Percentiles rank a stretch among this genome's conserved stretches.
phyloP scores from a whole-genome alignment of 2,888 invertebrate genomes.

The Erebia palarica region DNA sequence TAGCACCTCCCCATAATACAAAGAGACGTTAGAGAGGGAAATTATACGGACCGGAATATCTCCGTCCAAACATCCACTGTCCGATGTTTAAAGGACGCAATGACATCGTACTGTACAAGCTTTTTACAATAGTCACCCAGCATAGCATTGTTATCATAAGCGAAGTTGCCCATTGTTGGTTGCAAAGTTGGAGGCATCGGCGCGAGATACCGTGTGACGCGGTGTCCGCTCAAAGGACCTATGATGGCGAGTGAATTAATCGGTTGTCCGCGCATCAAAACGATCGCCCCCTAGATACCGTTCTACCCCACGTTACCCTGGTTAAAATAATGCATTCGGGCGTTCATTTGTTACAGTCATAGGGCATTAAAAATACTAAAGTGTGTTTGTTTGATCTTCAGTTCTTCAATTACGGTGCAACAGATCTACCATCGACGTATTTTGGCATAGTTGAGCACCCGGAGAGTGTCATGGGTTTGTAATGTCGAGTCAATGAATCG shows the following conservation, averaged over 20 bases:
- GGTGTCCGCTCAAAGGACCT: slow-evolving; percentile 66
- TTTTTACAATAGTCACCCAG: slow-evolving; percentile 47
- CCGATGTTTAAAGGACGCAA: slow-evolving; percentile 7
- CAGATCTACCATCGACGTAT: too few species aligned
- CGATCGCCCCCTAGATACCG: slow-evolving; percentile 40
- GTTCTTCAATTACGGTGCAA: too few species aligned
- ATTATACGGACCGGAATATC: slow-evolving; percentile 12
- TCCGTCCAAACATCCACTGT: slow-evolving; percentile 7
- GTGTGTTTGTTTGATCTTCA: too few species aligned
- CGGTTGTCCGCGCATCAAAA: slow-evolving; percentile 40
- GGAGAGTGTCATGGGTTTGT: too few species aligned
- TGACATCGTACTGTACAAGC: slow-evolving; percentile 27
- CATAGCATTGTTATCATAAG: slow-evolving; percentile 65
- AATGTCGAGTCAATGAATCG: too few species aligned
- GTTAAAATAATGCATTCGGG: not conserved
- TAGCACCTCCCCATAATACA: not conserved
- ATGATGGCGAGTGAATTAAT: slow-evolving; percentile 48
- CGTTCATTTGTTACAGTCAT: too few species aligned
- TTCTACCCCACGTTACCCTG: slow-evolving; percentile 17
- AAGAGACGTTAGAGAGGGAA: not conserved
- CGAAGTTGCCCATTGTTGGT: slow-evolving; percentile 70
- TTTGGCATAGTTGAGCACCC: too few species aligned
- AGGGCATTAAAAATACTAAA: too few species aligned
- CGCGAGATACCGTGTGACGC: slow-evolving; percentile 62
- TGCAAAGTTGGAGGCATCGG: slow-evolving; percentile 75